Conservation (phyloP, 1,140 invertebrate species). For the Drosophila sucinea region DNA sequence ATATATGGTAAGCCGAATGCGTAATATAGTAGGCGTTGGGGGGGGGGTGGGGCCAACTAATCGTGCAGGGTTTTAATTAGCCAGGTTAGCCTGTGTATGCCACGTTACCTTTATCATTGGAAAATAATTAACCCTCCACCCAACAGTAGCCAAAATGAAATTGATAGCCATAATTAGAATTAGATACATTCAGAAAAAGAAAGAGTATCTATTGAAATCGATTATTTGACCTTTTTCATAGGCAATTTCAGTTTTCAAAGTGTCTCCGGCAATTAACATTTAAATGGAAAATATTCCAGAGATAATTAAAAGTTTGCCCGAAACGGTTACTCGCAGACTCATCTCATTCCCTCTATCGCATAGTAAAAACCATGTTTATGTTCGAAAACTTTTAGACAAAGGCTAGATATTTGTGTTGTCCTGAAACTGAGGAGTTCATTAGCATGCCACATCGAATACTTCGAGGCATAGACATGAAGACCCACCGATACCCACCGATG, state of each 20-base stretch:
- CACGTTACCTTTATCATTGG: slow-evolving; percentile 29
- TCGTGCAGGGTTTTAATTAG: slow-evolving; percentile 50
- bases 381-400: slow-evolving; percentile 2
- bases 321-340: neutral
- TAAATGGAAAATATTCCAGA: neutral
- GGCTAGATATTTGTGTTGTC: slow-evolving; percentile 28
- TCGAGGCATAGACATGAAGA: slow-evolving; percentile 41
- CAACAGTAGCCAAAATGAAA: slow-evolving; percentile 23
- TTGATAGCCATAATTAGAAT: slow-evolving; percentile 21
- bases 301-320: slow-evolving; percentile 1
- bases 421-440: slow-evolving; percentile 47
- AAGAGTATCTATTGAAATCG: neutral
- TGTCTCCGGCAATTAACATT: neutral
- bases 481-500: neutral
- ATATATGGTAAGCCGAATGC: slow-evolving; percentile 14
- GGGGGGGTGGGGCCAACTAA: neutral
- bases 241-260: no score
- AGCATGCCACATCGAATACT: slow-evolving; percentile 57
- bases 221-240: no score
- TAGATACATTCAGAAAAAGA: neutral
- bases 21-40: neutral
- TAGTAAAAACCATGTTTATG: slow-evolving; percentile 10
- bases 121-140: slow-evolving; percentile 27
- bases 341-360: neutral
- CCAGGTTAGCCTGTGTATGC: slow-evolving; percentile 23